These are phyloP conservation scores for Pherbina coryleti DNA, from an alignment of 2,888 invertebrate genomes.

Conservation along the genomic window DNA sequence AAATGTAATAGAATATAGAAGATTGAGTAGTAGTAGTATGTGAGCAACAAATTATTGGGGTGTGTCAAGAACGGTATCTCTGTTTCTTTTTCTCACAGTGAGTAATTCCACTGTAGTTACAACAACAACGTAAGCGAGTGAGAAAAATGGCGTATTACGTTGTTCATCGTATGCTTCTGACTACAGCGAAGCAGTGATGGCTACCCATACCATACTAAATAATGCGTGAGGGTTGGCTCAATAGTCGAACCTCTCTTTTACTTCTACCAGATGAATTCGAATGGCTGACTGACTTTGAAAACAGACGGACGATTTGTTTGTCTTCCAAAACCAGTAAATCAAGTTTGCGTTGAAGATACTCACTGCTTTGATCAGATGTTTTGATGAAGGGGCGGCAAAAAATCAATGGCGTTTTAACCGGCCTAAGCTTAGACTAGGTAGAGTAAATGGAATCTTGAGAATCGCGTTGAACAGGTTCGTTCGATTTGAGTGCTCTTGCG, in stretches of 20 bases:
- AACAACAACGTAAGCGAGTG: constrained; percentile 28
- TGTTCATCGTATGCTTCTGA: background rate
- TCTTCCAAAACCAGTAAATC: constrained; percentile 52
- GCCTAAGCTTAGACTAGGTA: constrained; percentile 2
- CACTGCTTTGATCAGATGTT: constrained; percentile 47
- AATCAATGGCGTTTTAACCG: constrained; percentile 54
- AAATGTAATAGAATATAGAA: constrained; percentile 47
- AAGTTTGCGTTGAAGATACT: constrained; percentile 45
- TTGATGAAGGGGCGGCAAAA: constrained; percentile 41
- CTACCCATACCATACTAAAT: constrained; percentile 40
- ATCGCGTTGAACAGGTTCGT: constrained; percentile 61
- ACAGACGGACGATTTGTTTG: background rate
- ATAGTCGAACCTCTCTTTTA: constrained; percentile 29
- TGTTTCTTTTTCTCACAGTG: background rate
- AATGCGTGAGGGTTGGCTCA: constrained; percentile 61
- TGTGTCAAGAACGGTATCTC: constrained; percentile 37
- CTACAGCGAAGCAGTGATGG: constrained; percentile 44
- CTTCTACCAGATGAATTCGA: background rate
- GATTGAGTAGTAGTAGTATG: no score
- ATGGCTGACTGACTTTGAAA: no score
- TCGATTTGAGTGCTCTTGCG: constrained; percentile 56
- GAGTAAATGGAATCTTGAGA: constrained; percentile 23
- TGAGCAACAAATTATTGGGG: constrained; percentile 39
- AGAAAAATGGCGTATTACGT: constrained; percentile 56
- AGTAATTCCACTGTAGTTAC: background rate